Percentiles rank a stretch among this genome's conserved stretches.
phyloP scores from a whole-genome alignment of 2,888 invertebrate species.

The Lordiphosa andalusiaca region DNA sequence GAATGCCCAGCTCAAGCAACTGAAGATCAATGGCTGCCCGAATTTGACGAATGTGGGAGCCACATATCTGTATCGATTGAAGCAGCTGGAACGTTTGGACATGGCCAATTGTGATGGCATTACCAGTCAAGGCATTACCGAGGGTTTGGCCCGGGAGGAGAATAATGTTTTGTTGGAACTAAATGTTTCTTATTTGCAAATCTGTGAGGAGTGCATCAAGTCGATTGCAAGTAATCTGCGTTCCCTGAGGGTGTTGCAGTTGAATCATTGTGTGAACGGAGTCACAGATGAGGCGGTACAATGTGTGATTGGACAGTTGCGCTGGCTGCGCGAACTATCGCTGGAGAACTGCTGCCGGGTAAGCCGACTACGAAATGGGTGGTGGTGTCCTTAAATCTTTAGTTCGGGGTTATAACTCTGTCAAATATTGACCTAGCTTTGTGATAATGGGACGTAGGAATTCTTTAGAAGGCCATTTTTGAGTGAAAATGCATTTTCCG shows the following conservation, averaged over 20 bases:
- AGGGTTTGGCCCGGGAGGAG: slow-evolving; percentile 82
- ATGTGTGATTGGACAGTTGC: slow-evolving; percentile 84
- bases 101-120: slow-evolving; percentile 86
- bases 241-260: slow-evolving; percentile 83
- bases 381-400: no score
- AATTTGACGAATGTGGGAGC: slow-evolving; percentile 85
- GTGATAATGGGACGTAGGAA: no score
- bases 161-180: slow-evolving; percentile 82
- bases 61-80: slow-evolving; percentile 82
- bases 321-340: slow-evolving; percentile 83
- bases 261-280: slow-evolving; percentile 86
- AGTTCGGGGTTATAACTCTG: no score
- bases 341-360: slow-evolving; percentile 83
- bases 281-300: slow-evolving; percentile 86
- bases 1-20: slow-evolving; percentile 82
- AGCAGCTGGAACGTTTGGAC: slow-evolving; percentile 83
- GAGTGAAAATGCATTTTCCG: no score
- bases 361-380: no score
- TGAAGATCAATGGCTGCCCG: slow-evolving; percentile 85
- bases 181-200: slow-evolving; percentile 83
- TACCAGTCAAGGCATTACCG: slow-evolving; percentile 83
- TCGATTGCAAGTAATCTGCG: slow-evolving; percentile 83
- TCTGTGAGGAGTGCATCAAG: slow-evolving; percentile 84
- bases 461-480: no score
- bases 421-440: no score